These are phyloP conservation scores for Phaonia tiefii DNA, from an alignment of 2,888 invertebrate species.

Conservation along the genomic window DNA sequence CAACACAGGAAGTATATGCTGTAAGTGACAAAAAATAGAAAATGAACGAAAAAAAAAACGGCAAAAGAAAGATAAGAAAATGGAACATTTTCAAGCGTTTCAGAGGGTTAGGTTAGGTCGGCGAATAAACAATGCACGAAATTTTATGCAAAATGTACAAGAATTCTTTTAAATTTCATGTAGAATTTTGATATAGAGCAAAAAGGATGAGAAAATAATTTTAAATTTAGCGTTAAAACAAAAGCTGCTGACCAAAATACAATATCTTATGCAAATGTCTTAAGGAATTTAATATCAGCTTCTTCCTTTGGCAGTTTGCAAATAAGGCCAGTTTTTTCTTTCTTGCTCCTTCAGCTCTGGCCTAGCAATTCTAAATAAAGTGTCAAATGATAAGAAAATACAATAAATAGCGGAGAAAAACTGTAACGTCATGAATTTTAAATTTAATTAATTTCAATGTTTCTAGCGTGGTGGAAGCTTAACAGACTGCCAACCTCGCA, in stretches of 20 bases:
- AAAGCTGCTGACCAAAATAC: conserved; percentile 43
- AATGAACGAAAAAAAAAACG: conserved; percentile 25
- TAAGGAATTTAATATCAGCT: conserved; percentile 27
- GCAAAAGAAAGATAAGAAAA: conserved; percentile 18
- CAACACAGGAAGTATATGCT: conserved; percentile 25
- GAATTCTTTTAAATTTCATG: conserved; percentile 41
- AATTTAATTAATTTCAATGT: conserved; percentile 57
- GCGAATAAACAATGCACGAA: conserved; percentile 10
- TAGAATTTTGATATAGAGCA: conserved; percentile 32
- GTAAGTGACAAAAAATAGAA: conserved; percentile 17
- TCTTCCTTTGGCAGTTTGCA: neutral
- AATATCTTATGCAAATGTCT: conserved; percentile 60
- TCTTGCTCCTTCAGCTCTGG: too few relatives aligned
- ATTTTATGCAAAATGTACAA: conserved; percentile 13
- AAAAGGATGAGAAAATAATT: conserved; percentile 37
- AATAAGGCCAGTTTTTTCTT: neutral
- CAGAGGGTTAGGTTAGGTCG: neutral
- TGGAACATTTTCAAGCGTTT: neutral
- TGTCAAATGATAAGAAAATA: conserved; percentile 31
- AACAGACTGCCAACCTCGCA: neutral
- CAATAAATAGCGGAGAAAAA: neutral
- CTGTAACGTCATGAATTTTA: conserved; percentile 40
- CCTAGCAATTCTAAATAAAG: conserved; percentile 1
- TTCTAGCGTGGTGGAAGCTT: neutral
- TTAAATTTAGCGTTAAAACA: conserved; percentile 56